Base-by-base conservation (phyloP, 2,888 invertebrate species). In the Leptothorax acervorum region DNA sequence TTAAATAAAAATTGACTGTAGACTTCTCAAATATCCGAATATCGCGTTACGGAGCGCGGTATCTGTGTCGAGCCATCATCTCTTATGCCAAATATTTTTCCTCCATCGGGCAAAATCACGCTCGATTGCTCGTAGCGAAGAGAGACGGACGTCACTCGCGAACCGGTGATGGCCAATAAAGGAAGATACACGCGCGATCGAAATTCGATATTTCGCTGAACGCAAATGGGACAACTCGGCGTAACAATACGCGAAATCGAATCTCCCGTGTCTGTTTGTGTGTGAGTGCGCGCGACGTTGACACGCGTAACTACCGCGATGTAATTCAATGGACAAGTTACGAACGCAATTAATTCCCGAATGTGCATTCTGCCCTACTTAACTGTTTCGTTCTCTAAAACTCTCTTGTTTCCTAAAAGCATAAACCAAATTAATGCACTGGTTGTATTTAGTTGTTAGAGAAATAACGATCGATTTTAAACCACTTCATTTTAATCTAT, bases 171-270 rank as follows among this genome's bases (percentile, higher is more conserved):
- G 23, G 6, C 62, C 81, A 82, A 88, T 82, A 82, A 83, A 83
- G 71, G 68, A 70, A 86, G 83, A 71, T 66, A 31, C 31, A 53
- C 51, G 55, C 71, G 57, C 73, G 83, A 85, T 87, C 71, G 79
- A 84, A 82, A 83, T 83, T 55, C 83, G 86, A 86, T 88, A 83
- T 82, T 87, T 71, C 74, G 86, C 51, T 11, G 45, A 75, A 78
- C 73, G 83, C 74, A 84, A 88, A 88, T 84, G 83, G 70, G 81
- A 51, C 70, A 76, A 79, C 48, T 82, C 73, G 82, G 76, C 81
- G 62, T 57, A 68, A 74, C 71, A 84, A 78, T 74, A 63, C 71
- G 66, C 71, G 53, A 45, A 73, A 82, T 62, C 75, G 81, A 79
- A 79, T 79, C 79, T 60, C 48, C 57, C 35, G n/a, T 15, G 31